Evolutionary conservation across 1,140 invertebrate species (phyloP), one percentile per base, ranked within the genome.

Genomic region (Hyles euphorbiae): DNA sequence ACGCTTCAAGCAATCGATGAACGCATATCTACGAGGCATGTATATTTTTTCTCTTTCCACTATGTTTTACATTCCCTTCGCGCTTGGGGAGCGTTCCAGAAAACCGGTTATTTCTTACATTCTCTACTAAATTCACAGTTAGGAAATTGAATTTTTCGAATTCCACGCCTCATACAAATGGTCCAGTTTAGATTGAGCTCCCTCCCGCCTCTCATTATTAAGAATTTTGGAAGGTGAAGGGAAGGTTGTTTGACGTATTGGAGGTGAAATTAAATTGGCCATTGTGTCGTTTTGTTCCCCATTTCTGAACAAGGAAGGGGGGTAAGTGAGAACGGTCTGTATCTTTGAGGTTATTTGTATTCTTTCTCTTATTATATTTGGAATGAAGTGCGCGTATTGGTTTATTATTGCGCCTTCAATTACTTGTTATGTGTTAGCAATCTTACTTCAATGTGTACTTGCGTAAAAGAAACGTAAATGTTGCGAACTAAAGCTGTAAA

Each of bases 61-160:
- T 73, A 73, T 80, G 82, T 83, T 85, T 81, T 79, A 81, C 76
- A 81, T 83, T 78, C 77, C 67, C 76, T 67, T 61, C 65, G 51
- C 63, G 72, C 81, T 70, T 36, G 45, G 72, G 68, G 75, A 72
- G 53, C 66, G 70, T 65, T 75, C 60, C 71, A 69, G 64, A 69
- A 61, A 78, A 67, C 72, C 78, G 65, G 70, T 77, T 82, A 76
- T 84, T 83, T 76, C 79, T 78, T 78, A 81, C 78, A 79, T 82
- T 81, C 75, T 74, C 49, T 67, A 76, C 78, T 78, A 83, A 84
- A 83, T 85, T 80, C 70, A 78, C 78, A 76, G 79, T 74, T 76
- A 76, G 76, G 68, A 78, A 82, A 86, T 83, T 83, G 79, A 83
- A 83, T 86, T 83, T 82, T 81, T 83, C 74, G 75, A 78, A 82